Evolutionary conservation across 2,797 vertebrate species (phyloP).

Genomic region (Artibeus lituratus): DNA sequence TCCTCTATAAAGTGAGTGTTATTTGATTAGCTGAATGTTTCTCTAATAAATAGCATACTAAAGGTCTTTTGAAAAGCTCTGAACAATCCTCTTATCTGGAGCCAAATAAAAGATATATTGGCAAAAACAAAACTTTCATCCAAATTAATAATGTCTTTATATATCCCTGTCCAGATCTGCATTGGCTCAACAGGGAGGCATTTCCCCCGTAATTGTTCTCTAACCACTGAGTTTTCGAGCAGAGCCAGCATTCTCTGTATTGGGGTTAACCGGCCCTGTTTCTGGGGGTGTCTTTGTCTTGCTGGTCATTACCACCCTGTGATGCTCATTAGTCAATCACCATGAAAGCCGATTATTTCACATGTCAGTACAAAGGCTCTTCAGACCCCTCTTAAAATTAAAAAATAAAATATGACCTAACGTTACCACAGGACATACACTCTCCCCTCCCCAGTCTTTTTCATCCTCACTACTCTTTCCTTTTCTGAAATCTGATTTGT

Average conservation of each 20-base stretch:
- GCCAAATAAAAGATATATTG: constrained; percentile 80
- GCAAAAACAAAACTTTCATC: constrained; percentile 74
- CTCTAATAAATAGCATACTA: constrained; percentile 80
- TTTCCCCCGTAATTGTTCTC: constrained; percentile 46
- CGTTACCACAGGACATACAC: not conserved
- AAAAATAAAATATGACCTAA: not conserved
- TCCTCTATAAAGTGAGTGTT: constrained; percentile 79
- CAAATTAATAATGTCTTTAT: constrained; percentile 73
- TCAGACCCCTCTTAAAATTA: not conserved
- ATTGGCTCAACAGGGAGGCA: constrained; percentile 40
- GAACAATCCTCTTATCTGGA: constrained; percentile 78
- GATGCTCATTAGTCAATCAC: not conserved
- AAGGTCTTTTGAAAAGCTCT: constrained; percentile 70
- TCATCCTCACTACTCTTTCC: not conserved
- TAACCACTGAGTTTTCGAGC: constrained; percentile 20
- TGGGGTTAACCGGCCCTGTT: not conserved
- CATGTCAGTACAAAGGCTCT: not conserved
- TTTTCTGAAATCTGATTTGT: constrained; percentile 16
- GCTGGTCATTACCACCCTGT: not conserved
- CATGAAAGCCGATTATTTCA: not conserved
- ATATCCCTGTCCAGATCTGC: constrained; percentile 58
- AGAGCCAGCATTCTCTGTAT: not conserved
- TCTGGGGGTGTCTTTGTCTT: constrained; percentile 22
- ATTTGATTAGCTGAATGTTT: constrained; percentile 82
- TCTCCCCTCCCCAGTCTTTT: not conserved